These are phyloP conservation scores for Osmerus eperlanus DNA, from an alignment of 2,113 vertebrate genomes.

Conservation along the genomic window DNA sequence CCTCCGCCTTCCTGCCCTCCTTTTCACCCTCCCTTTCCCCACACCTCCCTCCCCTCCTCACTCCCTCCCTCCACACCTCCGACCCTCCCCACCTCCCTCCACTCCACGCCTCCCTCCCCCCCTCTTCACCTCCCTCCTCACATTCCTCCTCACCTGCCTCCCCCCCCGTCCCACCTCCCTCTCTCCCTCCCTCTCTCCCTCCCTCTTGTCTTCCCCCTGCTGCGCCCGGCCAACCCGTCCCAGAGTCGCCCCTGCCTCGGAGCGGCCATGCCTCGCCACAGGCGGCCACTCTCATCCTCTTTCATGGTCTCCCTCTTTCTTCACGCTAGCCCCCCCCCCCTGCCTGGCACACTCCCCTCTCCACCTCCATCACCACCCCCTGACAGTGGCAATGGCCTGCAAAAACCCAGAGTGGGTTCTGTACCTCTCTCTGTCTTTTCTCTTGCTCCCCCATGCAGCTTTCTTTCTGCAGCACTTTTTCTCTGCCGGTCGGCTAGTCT, in stretches of 20 bases:
- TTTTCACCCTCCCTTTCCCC: not conserved
- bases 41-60: not conserved
- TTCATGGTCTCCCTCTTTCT: constrained; percentile 5
- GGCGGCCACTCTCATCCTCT: constrained; percentile 2
- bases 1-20: not conserved
- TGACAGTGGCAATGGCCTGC: not conserved
- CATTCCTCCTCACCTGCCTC: not conserved
- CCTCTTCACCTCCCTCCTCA: not conserved
- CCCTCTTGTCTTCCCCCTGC: not conserved
- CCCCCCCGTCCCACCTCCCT: not conserved
- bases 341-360: not conserved
- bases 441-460: constrained; percentile 36
- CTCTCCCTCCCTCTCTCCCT: not conserved
- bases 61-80: not conserved
- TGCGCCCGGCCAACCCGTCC: not conserved
- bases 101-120: not conserved
- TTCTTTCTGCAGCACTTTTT: not conserved
- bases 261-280: not conserved
- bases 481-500: constrained; percentile 31
- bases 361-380: not conserved
- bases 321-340: not conserved
- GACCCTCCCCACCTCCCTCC: not conserved
- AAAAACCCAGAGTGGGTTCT: not conserved
- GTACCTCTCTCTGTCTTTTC: constrained; percentile 23
- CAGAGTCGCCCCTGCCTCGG: not conserved